These are phyloP conservation scores for Cassiopea andromeda DNA, from an alignment of 30 jellyfish, hydroid and myxozoan species.

Conservation along the genomic window DNA sequence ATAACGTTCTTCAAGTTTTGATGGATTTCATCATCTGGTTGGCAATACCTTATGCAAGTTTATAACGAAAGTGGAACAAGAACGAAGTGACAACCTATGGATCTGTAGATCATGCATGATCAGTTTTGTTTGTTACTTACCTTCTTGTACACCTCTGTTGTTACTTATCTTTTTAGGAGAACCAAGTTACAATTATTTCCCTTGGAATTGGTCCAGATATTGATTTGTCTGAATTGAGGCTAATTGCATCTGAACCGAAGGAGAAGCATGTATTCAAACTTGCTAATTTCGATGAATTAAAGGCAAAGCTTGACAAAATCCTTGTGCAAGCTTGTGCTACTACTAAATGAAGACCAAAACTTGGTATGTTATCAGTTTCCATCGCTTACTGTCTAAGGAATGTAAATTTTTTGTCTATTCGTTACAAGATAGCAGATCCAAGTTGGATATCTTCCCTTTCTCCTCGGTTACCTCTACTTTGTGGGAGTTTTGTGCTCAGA, in stretches of 20 bases:
- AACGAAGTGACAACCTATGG: too few relatives aligned
- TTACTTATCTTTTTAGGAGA: not conserved
- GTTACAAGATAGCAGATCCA: not conserved
- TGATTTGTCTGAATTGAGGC: slow-evolving; percentile 36
- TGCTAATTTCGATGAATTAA: slow-evolving; percentile 47
- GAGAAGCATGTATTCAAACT: slow-evolving; percentile 56
- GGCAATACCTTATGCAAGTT: too few relatives aligned
- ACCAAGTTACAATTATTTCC: slow-evolving; percentile 59
- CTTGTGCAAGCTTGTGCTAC: slow-evolving; percentile 41
- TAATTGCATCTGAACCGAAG: slow-evolving; percentile 67
- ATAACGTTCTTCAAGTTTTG: too few relatives aligned
- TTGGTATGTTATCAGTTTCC: not conserved
- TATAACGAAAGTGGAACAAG: too few relatives aligned
- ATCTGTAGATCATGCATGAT: too few relatives aligned
- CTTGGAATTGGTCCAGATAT: slow-evolving; percentile 73
- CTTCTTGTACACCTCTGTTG: not conserved
- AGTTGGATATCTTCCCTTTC: too few relatives aligned
- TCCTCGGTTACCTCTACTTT: too few relatives aligned
- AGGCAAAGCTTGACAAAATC: slow-evolving; percentile 35
- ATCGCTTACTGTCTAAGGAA: not conserved
- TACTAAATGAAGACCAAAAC: not conserved
- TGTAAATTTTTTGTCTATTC: not conserved
- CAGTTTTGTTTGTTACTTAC: not conserved
- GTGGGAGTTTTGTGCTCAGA: too few relatives aligned
- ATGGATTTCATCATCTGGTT: too few relatives aligned